Percentiles rank a stretch among this genome's conserved stretches.
phyloP scores from a whole-genome alignment of 2,888 invertebrate species.

The Leptinotarsa rubiginosa region DNA sequence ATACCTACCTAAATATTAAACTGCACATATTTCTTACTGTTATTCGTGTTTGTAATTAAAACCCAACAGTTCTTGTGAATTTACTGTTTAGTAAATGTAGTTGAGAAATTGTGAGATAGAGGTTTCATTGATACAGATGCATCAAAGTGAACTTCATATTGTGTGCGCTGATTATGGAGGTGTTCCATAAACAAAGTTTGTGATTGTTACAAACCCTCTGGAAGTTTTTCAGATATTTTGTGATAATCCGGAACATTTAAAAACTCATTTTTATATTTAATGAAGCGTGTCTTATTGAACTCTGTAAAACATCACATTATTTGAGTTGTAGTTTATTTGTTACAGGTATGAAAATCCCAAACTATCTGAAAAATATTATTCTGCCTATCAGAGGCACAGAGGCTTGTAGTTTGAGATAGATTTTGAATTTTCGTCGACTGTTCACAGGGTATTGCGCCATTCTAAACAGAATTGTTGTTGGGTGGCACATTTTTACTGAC shows the following conservation, averaged over 20 bases:
- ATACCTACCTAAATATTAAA: neutral
- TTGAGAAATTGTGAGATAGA: neutral
- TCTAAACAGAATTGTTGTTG: conserved; percentile 57
- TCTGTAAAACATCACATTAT: neutral
- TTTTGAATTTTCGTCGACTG: conserved; percentile 50
- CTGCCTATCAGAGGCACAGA: conserved; percentile 28
- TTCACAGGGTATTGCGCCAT: conserved; percentile 62
- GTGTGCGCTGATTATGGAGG: conserved; percentile 20
- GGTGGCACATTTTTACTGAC: conserved; percentile 51
- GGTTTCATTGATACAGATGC: neutral
- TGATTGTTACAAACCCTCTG: conserved; percentile 5
- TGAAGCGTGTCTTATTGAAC: neutral
- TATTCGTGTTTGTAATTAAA: neutral
- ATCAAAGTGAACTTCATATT: no score
- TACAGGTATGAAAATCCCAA: neutral
- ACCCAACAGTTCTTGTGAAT: neutral
- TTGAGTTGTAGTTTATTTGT: neutral
- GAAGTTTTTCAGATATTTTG: no score
- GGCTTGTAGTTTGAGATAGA: conserved; percentile 46
- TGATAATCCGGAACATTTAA: no score
- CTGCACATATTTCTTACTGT: neutral
- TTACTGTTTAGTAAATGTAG: neutral
- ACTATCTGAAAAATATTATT: conserved; percentile 4
- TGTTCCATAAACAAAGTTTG: conserved; percentile 22
- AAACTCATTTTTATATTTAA: neutral